Evolutionary conservation across 2,888 invertebrate genomes (phyloP), one percentile per base, ranked within the genome.

Genomic region (Panzeria rudis): DNA sequence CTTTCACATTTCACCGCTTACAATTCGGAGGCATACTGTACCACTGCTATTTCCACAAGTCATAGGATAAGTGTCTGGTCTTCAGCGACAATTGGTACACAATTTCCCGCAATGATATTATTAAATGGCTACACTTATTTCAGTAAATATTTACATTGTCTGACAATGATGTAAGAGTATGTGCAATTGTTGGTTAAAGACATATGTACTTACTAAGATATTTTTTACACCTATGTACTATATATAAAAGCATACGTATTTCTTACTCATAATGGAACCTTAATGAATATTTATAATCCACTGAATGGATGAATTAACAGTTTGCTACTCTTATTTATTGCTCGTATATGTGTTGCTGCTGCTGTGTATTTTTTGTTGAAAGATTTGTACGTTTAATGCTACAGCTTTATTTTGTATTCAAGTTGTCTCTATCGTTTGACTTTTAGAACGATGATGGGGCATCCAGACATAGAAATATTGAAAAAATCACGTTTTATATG

Each of bases 211-310:
- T 7, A 20, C 11, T 29, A 29, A 29, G 9, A 56, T 56, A 56
- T 29, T 23, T 20, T 23, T 17, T 13, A 52, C 11, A 56, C 7
- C 29, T 15, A n/a, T 13, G 7, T 25, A 29, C 8, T 41, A 0
- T 41, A 8, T 23, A 15, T 15, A 25, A 9, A 25, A 13, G 15
- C 15, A 44, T 47, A 47, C 29, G 1, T 32, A 32, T 9, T 61
- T 23, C 35, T 61, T 9, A 9, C 15, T 0, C 20, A 29, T 11
- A 61, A 44, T 35, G 20, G 6, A 72, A 38, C n/a, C 4, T 35
- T 68, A 59, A 69, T 77, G 59, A 77, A 77, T 69, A 77, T 77
- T 77, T 68, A 69, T 69, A 77, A 38, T 13, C 29, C 44, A 56
- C 41, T 66, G 47, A 56, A 66, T 56, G 64, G 29, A 23, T 66